phyloP scores from a whole-genome alignment of 2,797 vertebrate species.

The Hypotaenidia okinawae region DNA sequence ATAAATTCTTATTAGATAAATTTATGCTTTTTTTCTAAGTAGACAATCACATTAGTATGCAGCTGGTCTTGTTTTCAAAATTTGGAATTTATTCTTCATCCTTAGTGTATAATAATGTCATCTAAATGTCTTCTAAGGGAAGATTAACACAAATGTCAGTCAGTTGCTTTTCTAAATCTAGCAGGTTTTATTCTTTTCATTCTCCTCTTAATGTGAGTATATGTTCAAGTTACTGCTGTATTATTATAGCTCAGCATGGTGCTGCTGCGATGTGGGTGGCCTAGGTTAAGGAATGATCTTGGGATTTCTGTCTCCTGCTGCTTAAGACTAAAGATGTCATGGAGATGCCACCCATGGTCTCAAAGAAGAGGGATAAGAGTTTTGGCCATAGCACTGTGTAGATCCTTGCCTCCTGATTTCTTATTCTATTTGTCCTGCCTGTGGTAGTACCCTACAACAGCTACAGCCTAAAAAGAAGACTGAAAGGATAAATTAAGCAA shows the following conservation, averaged over 20 bases:
- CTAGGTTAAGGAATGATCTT: conserved; percentile 46
- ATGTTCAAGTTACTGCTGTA: conserved; percentile 67
- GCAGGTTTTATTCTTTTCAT: conserved; percentile 64
- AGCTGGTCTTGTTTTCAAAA: neutral
- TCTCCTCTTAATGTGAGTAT: conserved; percentile 70
- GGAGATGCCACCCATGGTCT: conserved; percentile 62
- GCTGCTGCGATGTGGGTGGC: conserved; percentile 57
- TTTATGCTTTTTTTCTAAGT: neutral
- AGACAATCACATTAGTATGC: neutral
- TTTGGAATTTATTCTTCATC: neutral
- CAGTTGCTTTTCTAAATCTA: conserved; percentile 49
- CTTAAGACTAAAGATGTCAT: conserved; percentile 67
- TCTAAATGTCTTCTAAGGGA: conserved; percentile 35
- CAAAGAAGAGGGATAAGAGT: conserved; percentile 49
- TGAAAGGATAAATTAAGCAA: neutral
- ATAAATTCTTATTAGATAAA: neutral
- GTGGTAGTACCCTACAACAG: neutral
- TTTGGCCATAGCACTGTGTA: conserved; percentile 8
- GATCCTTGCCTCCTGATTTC: neutral
- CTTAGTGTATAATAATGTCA: conserved; percentile 19
- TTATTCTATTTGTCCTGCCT: neutral
- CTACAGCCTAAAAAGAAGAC: neutral
- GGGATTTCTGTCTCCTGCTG: conserved; percentile 71
- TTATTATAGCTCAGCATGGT: conserved; percentile 70
- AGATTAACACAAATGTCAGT: conserved; percentile 52